These are phyloP conservation scores for Smutsia gigantea DNA, from an alignment of 2,797 vertebrate genomes.

Conservation along the genomic window DNA sequence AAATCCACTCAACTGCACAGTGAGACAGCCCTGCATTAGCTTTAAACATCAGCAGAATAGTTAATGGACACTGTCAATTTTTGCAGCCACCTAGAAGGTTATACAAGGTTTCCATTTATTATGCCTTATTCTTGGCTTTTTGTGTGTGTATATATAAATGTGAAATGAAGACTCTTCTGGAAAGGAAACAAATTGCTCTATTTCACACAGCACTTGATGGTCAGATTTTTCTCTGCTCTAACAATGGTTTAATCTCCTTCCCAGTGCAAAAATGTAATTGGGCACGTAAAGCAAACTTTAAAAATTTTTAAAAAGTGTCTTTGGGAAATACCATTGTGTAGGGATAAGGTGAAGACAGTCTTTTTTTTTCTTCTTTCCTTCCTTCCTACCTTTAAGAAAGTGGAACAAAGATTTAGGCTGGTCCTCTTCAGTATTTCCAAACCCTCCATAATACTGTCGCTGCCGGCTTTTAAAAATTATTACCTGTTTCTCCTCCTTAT, in stretches of 20 bases:
- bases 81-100: background rate
- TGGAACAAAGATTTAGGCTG: background rate
- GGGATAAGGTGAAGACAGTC: background rate
- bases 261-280: background rate
- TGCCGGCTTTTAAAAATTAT: background rate
- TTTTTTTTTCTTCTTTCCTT: background rate
- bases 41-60: background rate
- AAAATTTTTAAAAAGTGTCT: background rate
- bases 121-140: conserved; percentile 13
- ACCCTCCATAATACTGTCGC: background rate
- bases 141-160: conserved; percentile 3
- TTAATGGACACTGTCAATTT: background rate
- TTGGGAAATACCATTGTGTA: background rate
- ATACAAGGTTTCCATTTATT: conserved; percentile 36
- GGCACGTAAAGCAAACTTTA: background rate
- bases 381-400: background rate
- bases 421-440: background rate
- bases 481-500: background rate
- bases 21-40: background rate
- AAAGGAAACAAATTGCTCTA: conserved; percentile 33
- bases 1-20: conserved; percentile 4
- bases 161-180: conserved; percentile 43
- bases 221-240: background rate
- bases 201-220: background rate
- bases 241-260: background rate